Evolutionary conservation across 2,113 vertebrate genomes (phyloP), one percentile per base, ranked within the genome.

Genomic region (Patagioenas fasciata): DNA sequence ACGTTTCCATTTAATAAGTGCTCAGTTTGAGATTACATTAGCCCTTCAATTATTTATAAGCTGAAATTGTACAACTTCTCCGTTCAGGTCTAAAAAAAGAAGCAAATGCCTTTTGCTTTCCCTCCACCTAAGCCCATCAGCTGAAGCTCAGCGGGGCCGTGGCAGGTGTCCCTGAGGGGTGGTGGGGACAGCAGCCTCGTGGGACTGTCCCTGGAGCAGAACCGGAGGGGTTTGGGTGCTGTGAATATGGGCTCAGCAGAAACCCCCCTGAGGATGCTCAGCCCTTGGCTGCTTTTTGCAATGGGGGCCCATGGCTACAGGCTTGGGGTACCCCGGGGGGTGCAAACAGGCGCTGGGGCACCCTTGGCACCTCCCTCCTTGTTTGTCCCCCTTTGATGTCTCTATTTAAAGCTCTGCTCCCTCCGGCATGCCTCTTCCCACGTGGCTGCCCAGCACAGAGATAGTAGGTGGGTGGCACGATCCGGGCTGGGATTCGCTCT

Each of bases 1-100:
- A 96, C 88, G 23, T 93, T 96, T 96, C 95, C 93, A 96, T 97
- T 93, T 94, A 96, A 97, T 96, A 96, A 97, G 91, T 61, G 83
- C 96, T 92, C 92, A 15, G 92, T 96, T 95, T 95, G 96, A 97
- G 93, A 91, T 93, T 94, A 31, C 93, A 93, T 95, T 93, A 96
- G 92, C 6, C 88, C 91, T 86, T 94, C 92, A 90, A 96, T 96
- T 97, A 97, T 96, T 96, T 92, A 96, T 94, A 74, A 29, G 23
- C 80, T 79, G 93, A 85, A 86, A 96, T 88, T 75, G 88, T 91
- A 72, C 93, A 73, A 86, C 91, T 89, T 96, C 83, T 92, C 89
- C 1, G 6, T 26, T 75, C 3, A 0, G 61, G 44, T 71, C 83
- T 93, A 88, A 89, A 96, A 94, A 96, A 93, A 96, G 91, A 32